Evolutionary conservation across 92 coral and sea anemone genomes (phyloP).

Genomic region (Parazoanthus swiftii): DNA sequence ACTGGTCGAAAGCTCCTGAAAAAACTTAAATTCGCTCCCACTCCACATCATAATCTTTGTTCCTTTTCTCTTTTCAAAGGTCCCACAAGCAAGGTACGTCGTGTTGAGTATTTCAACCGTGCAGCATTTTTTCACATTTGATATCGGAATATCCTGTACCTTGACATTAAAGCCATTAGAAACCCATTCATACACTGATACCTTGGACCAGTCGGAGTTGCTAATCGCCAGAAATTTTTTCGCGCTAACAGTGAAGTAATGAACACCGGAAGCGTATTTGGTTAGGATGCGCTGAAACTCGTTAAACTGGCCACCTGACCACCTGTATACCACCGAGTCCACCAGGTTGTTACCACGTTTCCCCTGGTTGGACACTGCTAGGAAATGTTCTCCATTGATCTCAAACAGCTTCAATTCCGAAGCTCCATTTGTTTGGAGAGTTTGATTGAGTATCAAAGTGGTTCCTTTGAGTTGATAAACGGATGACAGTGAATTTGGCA

Average conservation of each 20-base stretch:
- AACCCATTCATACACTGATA: background rate
- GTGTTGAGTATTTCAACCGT: background rate
- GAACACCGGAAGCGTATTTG: background rate
- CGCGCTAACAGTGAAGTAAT: background rate
- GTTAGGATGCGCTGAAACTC: background rate
- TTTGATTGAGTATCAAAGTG: background rate
- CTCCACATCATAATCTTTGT: background rate
- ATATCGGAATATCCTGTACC: background rate
- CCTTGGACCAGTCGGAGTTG: background rate
- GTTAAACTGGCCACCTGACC: background rate
- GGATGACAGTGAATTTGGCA: background rate
- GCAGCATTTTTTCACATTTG: background rate
- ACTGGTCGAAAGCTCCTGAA: background rate
- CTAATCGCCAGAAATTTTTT: background rate
- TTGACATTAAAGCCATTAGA: background rate
- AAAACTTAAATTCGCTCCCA: background rate
- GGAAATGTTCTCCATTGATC: background rate
- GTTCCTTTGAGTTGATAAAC: background rate
- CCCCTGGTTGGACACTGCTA: background rate
- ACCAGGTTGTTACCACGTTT: background rate
- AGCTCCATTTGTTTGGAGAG: background rate
- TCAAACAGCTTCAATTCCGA: background rate
- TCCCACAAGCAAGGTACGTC: background rate
- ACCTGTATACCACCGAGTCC: background rate
- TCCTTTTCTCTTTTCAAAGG: background rate